Base-by-base conservation (phyloP, 2,797 vertebrate genomes). In the Heterohyrax brucei region DNA sequence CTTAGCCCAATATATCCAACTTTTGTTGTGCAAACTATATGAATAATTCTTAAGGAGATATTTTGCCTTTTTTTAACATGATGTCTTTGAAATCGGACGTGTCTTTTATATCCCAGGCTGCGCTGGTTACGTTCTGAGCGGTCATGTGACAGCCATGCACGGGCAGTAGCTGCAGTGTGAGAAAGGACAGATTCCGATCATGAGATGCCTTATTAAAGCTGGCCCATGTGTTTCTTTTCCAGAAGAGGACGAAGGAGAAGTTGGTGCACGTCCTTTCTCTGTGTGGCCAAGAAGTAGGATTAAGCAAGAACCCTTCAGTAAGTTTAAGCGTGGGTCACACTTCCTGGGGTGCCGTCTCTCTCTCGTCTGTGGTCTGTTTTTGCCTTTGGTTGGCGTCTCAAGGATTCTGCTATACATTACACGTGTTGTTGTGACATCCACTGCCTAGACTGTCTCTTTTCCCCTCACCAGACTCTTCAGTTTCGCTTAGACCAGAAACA, bases 241-340 rank as follows among this genome's bases (percentile, higher is more conserved):
- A 99, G 99, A 99, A 99, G 98, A 99, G 99, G 97, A 99, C 99
- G 76, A 99, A 99, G 97, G 99, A 99, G 98, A 99, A 99, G 98
- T 98, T 99, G 97, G 99, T 99, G 68, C 99, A 99, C 1, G 99
- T 99, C 87, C 99, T 99, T 94, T 99, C 99, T 91, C 98, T 99
- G 0, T 99, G 99, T 95, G 99, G 99, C 97, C 99, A 99, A 98
- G 99, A 99, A 98, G 99, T 99, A 84, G 99, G 99, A 95, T 99
- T 99, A 94, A 99, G 99, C 97, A 99, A 99, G 99, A 99, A 99
- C 93, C 99, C 99, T 85, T 99, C 99, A 53, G 99, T 99, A 98
- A 99, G 99, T 98, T 87, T 82, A 50, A 1, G 62, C 56, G 0
- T 19, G 3, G n/a, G 4, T 78, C 44, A 1, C 1, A 0, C 14